Percentiles rank a stretch among this genome's conserved stretches.
Evolutionary conservation across 64 coral and sea anemone genomes (phyloP).

Genomic region (Dendrophyllia cribrosa): DNA sequence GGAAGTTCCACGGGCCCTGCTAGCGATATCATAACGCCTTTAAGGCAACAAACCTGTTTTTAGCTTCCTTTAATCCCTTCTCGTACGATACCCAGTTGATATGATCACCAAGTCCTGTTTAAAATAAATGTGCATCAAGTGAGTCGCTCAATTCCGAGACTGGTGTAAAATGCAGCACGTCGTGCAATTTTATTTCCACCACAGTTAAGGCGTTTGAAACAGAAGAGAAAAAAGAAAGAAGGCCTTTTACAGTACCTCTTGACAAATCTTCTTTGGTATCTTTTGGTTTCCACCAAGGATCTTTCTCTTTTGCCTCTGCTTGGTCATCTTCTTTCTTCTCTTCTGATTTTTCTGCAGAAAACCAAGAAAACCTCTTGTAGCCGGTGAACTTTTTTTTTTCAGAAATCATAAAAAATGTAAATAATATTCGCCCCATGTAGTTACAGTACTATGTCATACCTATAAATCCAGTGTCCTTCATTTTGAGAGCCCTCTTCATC

Average conservation of each 20-base stretch:
- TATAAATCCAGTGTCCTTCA: slow-evolving; percentile 23
- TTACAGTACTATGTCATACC: background rate
- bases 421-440: too few relatives aligned
- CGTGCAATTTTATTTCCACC: too few relatives aligned
- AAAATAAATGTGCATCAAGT: background rate
- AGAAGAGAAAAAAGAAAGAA: background rate
- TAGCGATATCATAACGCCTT: background rate
- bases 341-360: slow-evolving; percentile 28
- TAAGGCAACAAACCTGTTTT: slow-evolving; percentile 56
- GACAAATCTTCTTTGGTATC: slow-evolving; percentile 21
- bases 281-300: slow-evolving; percentile 88
- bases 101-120: slow-evolving; percentile 76
- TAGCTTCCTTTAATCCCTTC: slow-evolving; percentile 72
- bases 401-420: too few relatives aligned
- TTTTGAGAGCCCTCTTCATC: slow-evolving; percentile 48
- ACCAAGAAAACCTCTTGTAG: too few relatives aligned
- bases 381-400: too few relatives aligned
- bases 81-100: slow-evolving; percentile 80
- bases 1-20: too few relatives aligned
- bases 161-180: too few relatives aligned
- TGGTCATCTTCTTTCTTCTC: slow-evolving; percentile 53
- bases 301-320: slow-evolving; percentile 37
- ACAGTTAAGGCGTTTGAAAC: too few relatives aligned
- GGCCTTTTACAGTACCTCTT: background rate
- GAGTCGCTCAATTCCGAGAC: too few relatives aligned